Evolutionary conservation across 2,797 vertebrate genomes (phyloP), one percentile per base, ranked within the genome.

Genomic region (Pseudopleuronectes americanus): DNA sequence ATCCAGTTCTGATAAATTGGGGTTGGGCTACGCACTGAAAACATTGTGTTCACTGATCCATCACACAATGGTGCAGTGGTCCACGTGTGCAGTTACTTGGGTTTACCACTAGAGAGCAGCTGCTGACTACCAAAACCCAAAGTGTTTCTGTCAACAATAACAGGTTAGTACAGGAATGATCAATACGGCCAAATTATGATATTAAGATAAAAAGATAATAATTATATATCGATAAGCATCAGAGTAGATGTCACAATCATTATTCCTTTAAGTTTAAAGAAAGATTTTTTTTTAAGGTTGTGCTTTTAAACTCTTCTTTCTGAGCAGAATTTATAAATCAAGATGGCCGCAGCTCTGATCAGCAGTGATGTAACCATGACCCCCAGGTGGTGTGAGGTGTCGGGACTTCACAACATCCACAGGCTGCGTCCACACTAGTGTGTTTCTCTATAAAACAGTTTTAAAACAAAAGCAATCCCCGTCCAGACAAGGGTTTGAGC

Each of bases 81-180:
- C 0, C 21, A 0, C 48, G 24, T 41, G 9, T 84, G 81, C 38
- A 64, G 49, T 64, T 64, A 23, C 62, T 54, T 8, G 3, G 36
- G 3, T 21, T 0, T 1, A 71, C 86, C 90, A 80, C 80, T 63
- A 86, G 90, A 81, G 74, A 83, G 83, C n/a, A 73, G 79, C 73
- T 79, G 21, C 26, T 65, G 71, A 68, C 51, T 64, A 82, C 8
- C 3, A 52, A 51, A 68, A 8, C 2, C 14, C 3, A 2, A 12
- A 14, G 52, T 53, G 6, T 19, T 23, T n/a, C 33, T 38, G 41
- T 58, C 17, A 63, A 45, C 31, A 55, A 47, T 33, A 24, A 38
- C 9, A 53, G 26, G 13, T 54, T 16, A 33, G 31, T 3, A 33
- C 31, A 33, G 31, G 8, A 2, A 8, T 8, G 31, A 2, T 33